Percentiles rank a stretch among this genome's conserved stretches.
Conservation (phyloP, 2,113 vertebrate genomes). For the Phalacrocorax pelagicus region DNA sequence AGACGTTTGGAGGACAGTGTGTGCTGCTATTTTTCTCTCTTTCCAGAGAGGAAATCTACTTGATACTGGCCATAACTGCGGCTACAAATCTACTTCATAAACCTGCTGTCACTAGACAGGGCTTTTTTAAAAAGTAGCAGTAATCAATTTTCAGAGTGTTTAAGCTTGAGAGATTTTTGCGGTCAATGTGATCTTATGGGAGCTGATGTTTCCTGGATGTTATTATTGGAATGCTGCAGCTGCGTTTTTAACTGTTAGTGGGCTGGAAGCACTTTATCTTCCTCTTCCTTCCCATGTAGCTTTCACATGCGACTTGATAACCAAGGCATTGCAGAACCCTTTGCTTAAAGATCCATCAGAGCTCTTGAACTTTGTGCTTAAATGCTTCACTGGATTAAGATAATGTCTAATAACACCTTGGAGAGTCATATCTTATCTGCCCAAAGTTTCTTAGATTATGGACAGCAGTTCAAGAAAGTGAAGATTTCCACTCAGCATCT, state of each 20-base stretch:
- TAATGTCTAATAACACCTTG: neutral
- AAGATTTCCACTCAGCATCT: neutral
- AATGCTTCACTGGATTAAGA: neutral
- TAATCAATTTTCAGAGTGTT: constrained; percentile 13
- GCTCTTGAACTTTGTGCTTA: neutral
- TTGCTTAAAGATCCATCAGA: neutral
- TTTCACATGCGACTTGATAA: neutral
- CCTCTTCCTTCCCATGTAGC: neutral
- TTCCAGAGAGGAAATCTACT: neutral
- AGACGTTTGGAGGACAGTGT: neutral
- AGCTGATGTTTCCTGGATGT: constrained; percentile 13
- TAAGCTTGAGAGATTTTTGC: constrained; percentile 38
- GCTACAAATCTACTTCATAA: neutral
- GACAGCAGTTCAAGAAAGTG: neutral
- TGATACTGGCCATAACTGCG: neutral
- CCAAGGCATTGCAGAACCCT: neutral
- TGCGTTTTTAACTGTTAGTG: constrained; percentile 34
- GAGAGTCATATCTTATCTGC: neutral
- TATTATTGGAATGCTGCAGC: constrained; percentile 41
- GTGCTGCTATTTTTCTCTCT: neutral
- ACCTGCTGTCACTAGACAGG: neutral
- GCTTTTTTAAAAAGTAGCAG: neutral
- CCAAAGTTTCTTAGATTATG: neutral
- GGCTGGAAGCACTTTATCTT: neutral
- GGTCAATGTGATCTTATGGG: constrained; percentile 33